Percentiles rank a stretch among this genome's conserved stretches.
Evolutionary conservation across 2,888 invertebrate genomes (phyloP).

Genomic region (Cheilosia vernalis): DNA sequence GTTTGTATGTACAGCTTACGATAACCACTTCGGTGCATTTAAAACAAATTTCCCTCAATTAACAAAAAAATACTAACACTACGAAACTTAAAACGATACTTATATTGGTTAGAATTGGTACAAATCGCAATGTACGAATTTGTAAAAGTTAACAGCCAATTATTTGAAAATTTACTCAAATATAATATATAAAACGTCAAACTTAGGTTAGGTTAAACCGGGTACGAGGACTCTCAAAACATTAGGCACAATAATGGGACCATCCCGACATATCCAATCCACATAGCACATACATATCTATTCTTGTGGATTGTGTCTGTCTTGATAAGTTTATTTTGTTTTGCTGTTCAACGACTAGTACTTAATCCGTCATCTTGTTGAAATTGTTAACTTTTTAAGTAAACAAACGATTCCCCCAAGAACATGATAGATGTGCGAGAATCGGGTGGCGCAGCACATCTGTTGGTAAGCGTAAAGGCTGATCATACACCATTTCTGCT

Average conservation of each 20-base stretch:
- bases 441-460: too few relatives aligned
- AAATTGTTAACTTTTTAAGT: too few relatives aligned
- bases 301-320: too few relatives aligned
- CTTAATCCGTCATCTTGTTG: too few relatives aligned
- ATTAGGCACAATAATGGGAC: too few relatives aligned
- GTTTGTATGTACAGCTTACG: conserved; percentile 15
- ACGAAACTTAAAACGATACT: conserved; percentile 15
- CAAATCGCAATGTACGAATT: neutral
- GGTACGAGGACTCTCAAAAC: too few relatives aligned
- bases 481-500: conserved; percentile 23
- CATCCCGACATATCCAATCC: too few relatives aligned
- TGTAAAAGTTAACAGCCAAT: neutral
- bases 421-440: too few relatives aligned
- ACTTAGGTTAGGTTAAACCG: neutral
- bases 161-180: neutral
- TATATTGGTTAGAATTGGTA: neutral
- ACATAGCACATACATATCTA: too few relatives aligned
- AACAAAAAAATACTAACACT: conserved; percentile 5
- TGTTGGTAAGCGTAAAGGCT: neutral
- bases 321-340: too few relatives aligned
- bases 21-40: conserved; percentile 10
- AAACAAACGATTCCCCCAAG: too few relatives aligned
- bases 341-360: too few relatives aligned
- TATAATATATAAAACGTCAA: conserved; percentile 16
- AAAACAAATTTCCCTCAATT: conserved; percentile 18